A percentile compares a stretch with the other conserved stretches of the same genome.
These are phyloP conservation scores for Clarias fuscus DNA, from an alignment of 2,797 vertebrate species.

Conservation along the genomic window DNA sequence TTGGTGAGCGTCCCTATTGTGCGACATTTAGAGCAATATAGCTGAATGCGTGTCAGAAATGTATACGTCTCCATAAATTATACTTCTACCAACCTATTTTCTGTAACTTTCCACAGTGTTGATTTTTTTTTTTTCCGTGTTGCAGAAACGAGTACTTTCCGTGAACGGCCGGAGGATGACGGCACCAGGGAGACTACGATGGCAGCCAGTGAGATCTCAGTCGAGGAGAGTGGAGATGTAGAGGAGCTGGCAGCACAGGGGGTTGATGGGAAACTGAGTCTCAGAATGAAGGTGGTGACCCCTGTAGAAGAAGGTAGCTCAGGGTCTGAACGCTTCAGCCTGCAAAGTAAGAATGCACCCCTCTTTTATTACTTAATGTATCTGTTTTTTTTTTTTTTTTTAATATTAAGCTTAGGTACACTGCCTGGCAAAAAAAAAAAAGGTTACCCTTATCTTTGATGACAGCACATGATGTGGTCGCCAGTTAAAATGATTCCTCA, in stretches of 20 bases:
- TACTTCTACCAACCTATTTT: neutral
- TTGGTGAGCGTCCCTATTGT: slow-evolving; percentile 76
- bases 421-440: too few species aligned
- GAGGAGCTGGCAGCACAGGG: slow-evolving; percentile 61
- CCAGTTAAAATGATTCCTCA: too few species aligned
- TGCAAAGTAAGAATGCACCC: slow-evolving; percentile 85
- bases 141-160: slow-evolving; percentile 75
- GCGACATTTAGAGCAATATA: neutral
- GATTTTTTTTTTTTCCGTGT: slow-evolving; percentile 6
- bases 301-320: slow-evolving; percentile 85
- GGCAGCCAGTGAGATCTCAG: slow-evolving; percentile 74
- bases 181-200: slow-evolving; percentile 78
- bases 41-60: neutral
- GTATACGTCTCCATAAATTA: neutral
- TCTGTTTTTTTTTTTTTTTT: too few species aligned
- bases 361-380: neutral
- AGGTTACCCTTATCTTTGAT: too few species aligned
- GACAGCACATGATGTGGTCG: too few species aligned
- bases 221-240: slow-evolving; percentile 69
- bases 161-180: slow-evolving; percentile 76
- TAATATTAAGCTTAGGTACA: neutral
- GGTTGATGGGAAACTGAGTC: slow-evolving; percentile 81
- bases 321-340: slow-evolving; percentile 83
- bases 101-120: neutral
- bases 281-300: slow-evolving; percentile 90